These are phyloP conservation scores for Hydriomena furcata DNA, from an alignment of 2,888 invertebrate genomes.

Conservation along the genomic window DNA sequence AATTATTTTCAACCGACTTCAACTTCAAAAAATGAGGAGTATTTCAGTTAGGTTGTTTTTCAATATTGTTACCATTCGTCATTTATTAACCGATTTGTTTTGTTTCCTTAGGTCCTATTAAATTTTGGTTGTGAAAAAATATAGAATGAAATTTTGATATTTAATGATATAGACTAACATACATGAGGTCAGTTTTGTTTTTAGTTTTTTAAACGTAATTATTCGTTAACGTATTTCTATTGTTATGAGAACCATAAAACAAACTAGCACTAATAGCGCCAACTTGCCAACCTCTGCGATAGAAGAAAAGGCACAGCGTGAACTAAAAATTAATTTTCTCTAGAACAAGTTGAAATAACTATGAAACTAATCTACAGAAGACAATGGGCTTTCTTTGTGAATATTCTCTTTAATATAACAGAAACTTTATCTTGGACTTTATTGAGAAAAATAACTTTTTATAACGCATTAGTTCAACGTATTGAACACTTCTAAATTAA, in stretches of 20 bases:
- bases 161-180: too few relatives aligned
- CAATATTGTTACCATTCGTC: too few relatives aligned
- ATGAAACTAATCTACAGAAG: slow-evolving; percentile 63
- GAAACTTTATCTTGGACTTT: slow-evolving; percentile 27
- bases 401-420: slow-evolving; percentile 38
- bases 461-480: slow-evolving; percentile 5
- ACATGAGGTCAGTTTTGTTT: too few relatives aligned
- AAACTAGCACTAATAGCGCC: slow-evolving; percentile 6
- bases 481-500: slow-evolving; percentile 1
- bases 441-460: slow-evolving; percentile 27
- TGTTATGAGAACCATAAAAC: not conserved
- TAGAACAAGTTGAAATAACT: slow-evolving; percentile 62
- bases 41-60: too few relatives aligned
- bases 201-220: too few relatives aligned
- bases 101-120: too few relatives aligned
- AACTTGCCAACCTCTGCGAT: slow-evolving; percentile 17
- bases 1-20: too few relatives aligned
- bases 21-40: too few relatives aligned
- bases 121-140: too few relatives aligned
- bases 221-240: too few relatives aligned
- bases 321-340: slow-evolving; percentile 61
- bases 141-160: too few relatives aligned
- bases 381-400: slow-evolving; percentile 49
- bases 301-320: slow-evolving; percentile 38
- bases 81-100: too few relatives aligned